These are phyloP conservation scores for Gymnoscopelus microlampas DNA, from an alignment of 2,797 vertebrate species.

Conservation along the genomic window DNA sequence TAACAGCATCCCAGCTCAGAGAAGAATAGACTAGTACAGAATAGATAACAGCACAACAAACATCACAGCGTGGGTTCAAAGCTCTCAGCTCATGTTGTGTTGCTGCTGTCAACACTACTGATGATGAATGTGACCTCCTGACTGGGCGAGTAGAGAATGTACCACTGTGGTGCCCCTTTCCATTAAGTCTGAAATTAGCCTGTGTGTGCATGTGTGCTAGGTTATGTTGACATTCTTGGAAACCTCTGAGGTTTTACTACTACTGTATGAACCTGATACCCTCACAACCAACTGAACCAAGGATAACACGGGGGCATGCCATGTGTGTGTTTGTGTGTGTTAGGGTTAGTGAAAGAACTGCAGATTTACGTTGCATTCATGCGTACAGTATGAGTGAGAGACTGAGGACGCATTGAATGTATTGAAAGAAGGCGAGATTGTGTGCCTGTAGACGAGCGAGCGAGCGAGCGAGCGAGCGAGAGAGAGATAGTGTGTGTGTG, in stretches of 20 bases:
- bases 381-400: too few relatives aligned
- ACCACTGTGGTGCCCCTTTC: slow-evolving; percentile 27
- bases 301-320: slow-evolving; percentile 23
- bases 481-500: too few relatives aligned
- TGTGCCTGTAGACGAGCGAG: too few relatives aligned
- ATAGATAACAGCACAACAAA: too few relatives aligned
- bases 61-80: too few relatives aligned
- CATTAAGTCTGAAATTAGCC: slow-evolving; percentile 51
- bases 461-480: too few relatives aligned
- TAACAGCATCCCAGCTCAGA: background rate
- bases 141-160: background rate
- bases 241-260: slow-evolving; percentile 22
- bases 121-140: background rate
- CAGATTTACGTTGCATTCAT: too few relatives aligned
- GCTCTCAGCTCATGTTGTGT: background rate
- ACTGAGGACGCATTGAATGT: too few relatives aligned
- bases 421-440: too few relatives aligned
- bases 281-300: slow-evolving; percentile 8
- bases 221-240: slow-evolving; percentile 69
- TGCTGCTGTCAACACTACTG: background rate
- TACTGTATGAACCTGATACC: slow-evolving; percentile 58
- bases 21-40: background rate
- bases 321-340: slow-evolving; percentile 4
- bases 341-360: too few relatives aligned
- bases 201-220: slow-evolving; percentile 24